Conservation (phyloP, 2,888 invertebrate genomes). For the Leptarthrus brevirostris region DNA sequence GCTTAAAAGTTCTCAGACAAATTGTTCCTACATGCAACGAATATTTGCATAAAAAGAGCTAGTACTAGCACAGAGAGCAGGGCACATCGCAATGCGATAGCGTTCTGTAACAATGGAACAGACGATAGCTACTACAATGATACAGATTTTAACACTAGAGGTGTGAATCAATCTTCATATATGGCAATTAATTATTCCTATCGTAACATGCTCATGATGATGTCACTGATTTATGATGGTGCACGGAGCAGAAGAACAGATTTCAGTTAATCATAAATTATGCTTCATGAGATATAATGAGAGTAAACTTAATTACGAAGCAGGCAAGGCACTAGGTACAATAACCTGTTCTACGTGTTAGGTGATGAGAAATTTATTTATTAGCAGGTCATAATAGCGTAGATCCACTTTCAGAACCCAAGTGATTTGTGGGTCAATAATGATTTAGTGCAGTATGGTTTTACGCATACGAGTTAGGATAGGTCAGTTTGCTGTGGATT, state of each 20-base stretch:
- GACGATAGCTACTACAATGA: conserved; percentile 49
- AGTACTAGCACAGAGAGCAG: neutral
- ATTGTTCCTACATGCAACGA: conserved; percentile 6
- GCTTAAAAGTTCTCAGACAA: conserved; percentile 18
- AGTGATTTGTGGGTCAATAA: conserved; percentile 41
- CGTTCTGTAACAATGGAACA: conserved; percentile 32
- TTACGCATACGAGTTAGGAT: neutral
- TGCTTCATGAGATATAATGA: conserved; percentile 52
- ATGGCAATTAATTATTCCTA: conserved; percentile 54
- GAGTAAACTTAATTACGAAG: conserved; percentile 53
- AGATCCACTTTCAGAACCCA: neutral
- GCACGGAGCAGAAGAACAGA: conserved; percentile 51
- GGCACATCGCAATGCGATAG: conserved; percentile 7
- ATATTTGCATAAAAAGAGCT: neutral
- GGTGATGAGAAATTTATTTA: conserved; percentile 38
- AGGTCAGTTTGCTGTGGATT: neutral
- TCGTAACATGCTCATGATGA: conserved; percentile 54
- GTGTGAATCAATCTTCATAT: conserved; percentile 54
- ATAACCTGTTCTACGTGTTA: conserved; percentile 29
- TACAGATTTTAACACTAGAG: conserved; percentile 53
- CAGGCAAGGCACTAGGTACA: conserved; percentile 25
- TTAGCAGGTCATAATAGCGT: conserved; percentile 1
- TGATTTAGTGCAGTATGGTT: conserved; percentile 1
- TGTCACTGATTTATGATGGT: conserved; percentile 54
- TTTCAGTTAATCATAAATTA: conserved; percentile 53